phyloP scores from a whole-genome alignment of 1,140 invertebrate genomes.

The Drosophila funebris region DNA sequence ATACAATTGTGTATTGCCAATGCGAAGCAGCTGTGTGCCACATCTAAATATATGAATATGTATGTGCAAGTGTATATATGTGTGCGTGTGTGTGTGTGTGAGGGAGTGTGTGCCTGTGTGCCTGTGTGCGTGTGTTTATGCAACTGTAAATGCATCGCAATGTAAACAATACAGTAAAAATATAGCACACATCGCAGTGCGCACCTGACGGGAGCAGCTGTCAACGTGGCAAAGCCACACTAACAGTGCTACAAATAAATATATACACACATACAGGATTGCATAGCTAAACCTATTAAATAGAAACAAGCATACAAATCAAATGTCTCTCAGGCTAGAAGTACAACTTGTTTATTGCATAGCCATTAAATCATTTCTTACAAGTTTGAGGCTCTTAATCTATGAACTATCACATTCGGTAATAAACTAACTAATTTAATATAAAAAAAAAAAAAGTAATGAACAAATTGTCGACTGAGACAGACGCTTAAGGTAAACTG shows the following conservation, averaged over 20 bases:
- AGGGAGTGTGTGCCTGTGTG: slow-evolving; percentile 8
- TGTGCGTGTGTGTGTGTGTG: background rate
- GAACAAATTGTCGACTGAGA: slow-evolving; percentile 10
- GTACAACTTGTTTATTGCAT: too few relatives aligned
- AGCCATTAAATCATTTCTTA: too few relatives aligned
- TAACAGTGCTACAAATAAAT: slow-evolving; percentile 22
- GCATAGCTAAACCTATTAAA: background rate
- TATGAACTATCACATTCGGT: background rate
- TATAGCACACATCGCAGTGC: slow-evolving; percentile 20
- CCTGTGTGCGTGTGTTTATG: slow-evolving; percentile 13
- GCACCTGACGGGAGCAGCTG: slow-evolving; percentile 41
- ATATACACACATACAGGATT: background rate
- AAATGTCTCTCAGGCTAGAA: too few relatives aligned
- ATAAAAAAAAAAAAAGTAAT: slow-evolving; percentile 50
- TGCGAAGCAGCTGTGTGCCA: slow-evolving; percentile 20
- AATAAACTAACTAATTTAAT: slow-evolving; percentile 37
- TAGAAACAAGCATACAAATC: too few relatives aligned
- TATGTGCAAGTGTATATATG: background rate
- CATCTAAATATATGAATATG: slow-evolving; percentile 43
- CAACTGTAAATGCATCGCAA: slow-evolving; percentile 48
- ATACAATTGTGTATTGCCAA: slow-evolving; percentile 45
- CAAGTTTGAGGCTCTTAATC: background rate
- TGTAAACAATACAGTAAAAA: slow-evolving; percentile 34
- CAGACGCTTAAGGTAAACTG: slow-evolving; percentile 39
- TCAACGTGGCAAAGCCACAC: slow-evolving; percentile 40